Evolutionary conservation across 2,113 vertebrate genomes (phyloP), one percentile per base, ranked within the genome.

Genomic region (Rattus rattus): DNA sequence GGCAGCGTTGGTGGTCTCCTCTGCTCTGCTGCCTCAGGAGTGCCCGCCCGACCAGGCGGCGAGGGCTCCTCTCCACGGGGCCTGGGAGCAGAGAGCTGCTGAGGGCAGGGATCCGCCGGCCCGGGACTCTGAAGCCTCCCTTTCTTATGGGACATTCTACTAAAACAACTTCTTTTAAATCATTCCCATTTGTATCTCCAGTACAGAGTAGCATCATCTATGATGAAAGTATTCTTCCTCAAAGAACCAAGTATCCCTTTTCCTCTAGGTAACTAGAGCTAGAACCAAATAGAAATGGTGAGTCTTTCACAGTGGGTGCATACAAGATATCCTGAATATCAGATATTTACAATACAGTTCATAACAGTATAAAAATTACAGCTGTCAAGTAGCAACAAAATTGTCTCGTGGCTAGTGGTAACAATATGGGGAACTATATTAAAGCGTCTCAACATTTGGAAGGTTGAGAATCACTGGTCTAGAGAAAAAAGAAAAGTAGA

Each of bases 101-200:
- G n/a, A n/a, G n/a, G n/a, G n/a, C n/a, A n/a, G n/a, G n/a, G n/a
- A n/a, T n/a, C n/a, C n/a, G n/a, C n/a, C n/a, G n/a, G n/a, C n/a
- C n/a, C n/a, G n/a, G n/a, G n/a, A n/a, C n/a, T n/a, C n/a, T n/a
- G n/a, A 26, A 5, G 2, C 26, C 16, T 39, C 24, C 24, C 20
- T n/a, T 36, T 67, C 1, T 33, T 26, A 54, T 5, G 24, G 0
- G 2, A 0, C 6, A 33, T 75, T 33, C 13, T 30, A 36, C 7
- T 36, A 1, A 47, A 94, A 8, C 36, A 72, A 33, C 17, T 49
- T 22, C 30, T 36, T 43, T 6, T 16, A 4, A 19, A n/a, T 22
- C 49, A 43, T 4, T 30, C 1, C 4, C 3, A 43, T 3, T 28
- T 52, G 3, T 33, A 86, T 11, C 3, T 24, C 26, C 9, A 5